A percentile compares a stretch with the other conserved stretches of the same genome.
Conservation (phyloP, 1,140 invertebrate genomes). For the Trachymyrmex septentrionalis region DNA sequence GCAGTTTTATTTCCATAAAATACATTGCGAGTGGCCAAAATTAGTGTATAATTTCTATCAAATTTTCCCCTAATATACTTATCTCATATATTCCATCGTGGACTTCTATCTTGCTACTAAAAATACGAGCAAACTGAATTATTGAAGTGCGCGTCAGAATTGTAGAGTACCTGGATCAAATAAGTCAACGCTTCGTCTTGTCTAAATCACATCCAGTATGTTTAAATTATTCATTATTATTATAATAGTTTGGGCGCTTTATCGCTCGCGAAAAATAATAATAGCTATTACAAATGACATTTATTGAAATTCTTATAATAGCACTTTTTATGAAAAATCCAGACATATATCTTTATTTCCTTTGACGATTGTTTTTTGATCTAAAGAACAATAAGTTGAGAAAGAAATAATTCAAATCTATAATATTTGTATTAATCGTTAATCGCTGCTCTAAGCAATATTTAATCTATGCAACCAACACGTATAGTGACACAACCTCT, state of each 20-base stretch:
- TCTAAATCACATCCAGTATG: conserved; percentile 44
- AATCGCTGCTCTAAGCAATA: background rate
- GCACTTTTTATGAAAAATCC: background rate
- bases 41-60: conserved; percentile 62
- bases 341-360: background rate
- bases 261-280: background rate
- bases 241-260: conserved; percentile 22
- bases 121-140: conserved; percentile 69
- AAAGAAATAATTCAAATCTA: background rate
- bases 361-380: no score
- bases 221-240: conserved; percentile 53
- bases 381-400: background rate
- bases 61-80: conserved; percentile 42
- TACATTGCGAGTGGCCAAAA: conserved; percentile 36
- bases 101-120: conserved; percentile 64
- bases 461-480: background rate
- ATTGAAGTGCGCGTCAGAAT: conserved; percentile 75
- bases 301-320: conserved; percentile 19
- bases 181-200: conserved; percentile 71
- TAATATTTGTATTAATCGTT: background rate
- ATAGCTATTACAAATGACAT: conserved; percentile 16
- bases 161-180: conserved; percentile 66
- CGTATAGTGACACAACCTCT: background rate
- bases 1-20: conserved; percentile 25
- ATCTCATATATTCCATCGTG: conserved; percentile 62